Evolutionary conservation across 1,140 invertebrate genomes (phyloP), one percentile per base, ranked within the genome.

Genomic region (Trichonephila inaurata): DNA sequence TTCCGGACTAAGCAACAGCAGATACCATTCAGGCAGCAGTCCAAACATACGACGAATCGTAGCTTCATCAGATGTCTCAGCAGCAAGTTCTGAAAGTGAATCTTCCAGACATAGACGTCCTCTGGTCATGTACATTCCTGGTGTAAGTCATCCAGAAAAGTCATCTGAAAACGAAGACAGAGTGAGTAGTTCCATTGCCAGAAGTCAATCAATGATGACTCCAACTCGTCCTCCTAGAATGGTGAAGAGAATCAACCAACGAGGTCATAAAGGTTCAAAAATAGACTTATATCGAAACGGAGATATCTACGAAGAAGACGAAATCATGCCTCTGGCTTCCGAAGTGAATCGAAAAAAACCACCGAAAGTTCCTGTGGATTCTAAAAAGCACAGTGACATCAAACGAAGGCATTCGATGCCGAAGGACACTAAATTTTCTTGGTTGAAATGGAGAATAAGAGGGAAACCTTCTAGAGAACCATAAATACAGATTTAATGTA

Each of bases 391-490:
- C 3, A 94, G n/a, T 72, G 94, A 94, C 87, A 92, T 94, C 61
- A 92, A 92, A 66, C 69, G 94, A 28, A 86, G 94, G 14, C 77
- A 94, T 82, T 94, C 94, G 5, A 94, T 94, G 92, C 94, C 94
- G 10, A 94, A 94, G 66, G 93, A 94, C 72, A 94, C 92, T n/a
- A 94, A 94, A 58, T 94, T 94, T 90, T 88, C 89, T 6, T 94
- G 94, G 94, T 58, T 94, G 12, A 94, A 94, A 85, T 94, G 94
- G 94, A 92, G 66, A 72, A 86, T 94, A 24, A 94, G 88, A 87
- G 94, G 85, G 77, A 94, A 94, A 85, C 94, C 94, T n/a, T 94
- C 94, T 12, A 58, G 94, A 44, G 94, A 94, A 77, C 94, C 94
- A n/a, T 94, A 61, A 94, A 12, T 69, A n/a, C 66, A 28, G 66